Evolutionary conservation across 1,140 invertebrate species (phyloP).

Genomic region (Drosophila setifemur): DNA sequence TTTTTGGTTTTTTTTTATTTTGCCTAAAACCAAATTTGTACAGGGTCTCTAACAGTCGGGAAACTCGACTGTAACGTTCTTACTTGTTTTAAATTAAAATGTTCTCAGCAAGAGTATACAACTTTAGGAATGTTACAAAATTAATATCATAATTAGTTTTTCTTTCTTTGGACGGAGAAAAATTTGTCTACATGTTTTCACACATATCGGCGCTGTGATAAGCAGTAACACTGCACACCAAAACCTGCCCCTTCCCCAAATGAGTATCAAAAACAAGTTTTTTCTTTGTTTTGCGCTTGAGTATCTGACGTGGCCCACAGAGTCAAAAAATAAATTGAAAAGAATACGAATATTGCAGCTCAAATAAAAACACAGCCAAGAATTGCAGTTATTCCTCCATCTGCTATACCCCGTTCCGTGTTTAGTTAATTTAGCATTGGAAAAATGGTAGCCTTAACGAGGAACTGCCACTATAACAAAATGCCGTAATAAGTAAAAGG

Average conservation of each 20-base stretch:
- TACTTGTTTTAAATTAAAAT: too few species aligned
- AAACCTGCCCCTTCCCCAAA: neutral
- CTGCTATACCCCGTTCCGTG: constrained; percentile 3
- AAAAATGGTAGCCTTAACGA: neutral
- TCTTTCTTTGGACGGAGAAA: too few species aligned
- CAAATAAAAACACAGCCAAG: neutral
- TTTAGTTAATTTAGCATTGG: constrained; percentile 1
- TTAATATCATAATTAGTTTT: too few species aligned
- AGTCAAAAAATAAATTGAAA: neutral
- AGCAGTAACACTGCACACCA: constrained; percentile 15
- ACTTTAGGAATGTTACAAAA: too few species aligned
- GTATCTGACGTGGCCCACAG: constrained; percentile 13
- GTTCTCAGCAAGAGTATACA: too few species aligned
- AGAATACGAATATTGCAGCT: neutral
- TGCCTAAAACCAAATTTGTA: too few species aligned
- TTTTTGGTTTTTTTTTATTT: too few species aligned
- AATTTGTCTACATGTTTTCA: too few species aligned
- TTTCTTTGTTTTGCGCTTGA: constrained; percentile 23
- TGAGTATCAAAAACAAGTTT: constrained; percentile 27
- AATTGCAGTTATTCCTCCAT: neutral
- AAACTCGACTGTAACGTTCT: too few species aligned
- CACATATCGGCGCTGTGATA: constrained; percentile 43
- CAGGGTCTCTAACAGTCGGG: too few species aligned
- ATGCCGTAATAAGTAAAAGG: constrained; percentile 39
- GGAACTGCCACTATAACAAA: neutral